phyloP scores from a whole-genome alignment of 2,797 vertebrate species.

The Pempheris klunzingeri region DNA sequence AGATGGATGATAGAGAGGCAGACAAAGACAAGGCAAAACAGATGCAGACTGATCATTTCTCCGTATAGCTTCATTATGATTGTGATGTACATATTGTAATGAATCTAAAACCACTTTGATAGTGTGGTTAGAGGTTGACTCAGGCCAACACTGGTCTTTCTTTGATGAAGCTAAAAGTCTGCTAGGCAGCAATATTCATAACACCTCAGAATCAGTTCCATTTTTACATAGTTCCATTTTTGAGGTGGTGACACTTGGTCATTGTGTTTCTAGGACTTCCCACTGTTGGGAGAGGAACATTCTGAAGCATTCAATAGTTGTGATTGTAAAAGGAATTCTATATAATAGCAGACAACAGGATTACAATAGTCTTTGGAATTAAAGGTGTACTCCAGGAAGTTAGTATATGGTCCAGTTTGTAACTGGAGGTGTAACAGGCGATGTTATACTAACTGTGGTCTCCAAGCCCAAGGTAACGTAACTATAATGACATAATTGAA shows the following conservation, averaged over 20 bases:
- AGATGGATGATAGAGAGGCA: constrained; percentile 69
- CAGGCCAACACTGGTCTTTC: background rate
- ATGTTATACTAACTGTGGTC: no score
- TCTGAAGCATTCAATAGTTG: no score
- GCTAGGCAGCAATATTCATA: background rate
- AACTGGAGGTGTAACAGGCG: no score
- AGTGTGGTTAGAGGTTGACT: background rate
- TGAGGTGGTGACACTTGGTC: background rate
- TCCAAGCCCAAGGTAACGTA: no score
- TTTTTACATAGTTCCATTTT: background rate
- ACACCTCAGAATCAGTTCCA: background rate
- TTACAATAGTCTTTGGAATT: no score
- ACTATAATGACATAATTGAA: no score
- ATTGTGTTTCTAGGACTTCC: background rate
- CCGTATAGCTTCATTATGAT: constrained; percentile 28
- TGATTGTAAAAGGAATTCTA: no score
- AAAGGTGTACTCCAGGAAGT: no score
- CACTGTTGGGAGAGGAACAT: no score
- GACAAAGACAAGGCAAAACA: constrained; percentile 18
- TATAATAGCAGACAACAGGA: no score
- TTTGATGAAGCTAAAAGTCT: background rate
- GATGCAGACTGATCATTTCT: constrained; percentile 22
- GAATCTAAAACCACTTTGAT: background rate
- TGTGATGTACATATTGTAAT: constrained; percentile 22
- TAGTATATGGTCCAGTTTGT: no score